These are phyloP conservation scores for Tenthredo notha DNA, from an alignment of 2,888 invertebrate genomes.

Conservation along the genomic window DNA sequence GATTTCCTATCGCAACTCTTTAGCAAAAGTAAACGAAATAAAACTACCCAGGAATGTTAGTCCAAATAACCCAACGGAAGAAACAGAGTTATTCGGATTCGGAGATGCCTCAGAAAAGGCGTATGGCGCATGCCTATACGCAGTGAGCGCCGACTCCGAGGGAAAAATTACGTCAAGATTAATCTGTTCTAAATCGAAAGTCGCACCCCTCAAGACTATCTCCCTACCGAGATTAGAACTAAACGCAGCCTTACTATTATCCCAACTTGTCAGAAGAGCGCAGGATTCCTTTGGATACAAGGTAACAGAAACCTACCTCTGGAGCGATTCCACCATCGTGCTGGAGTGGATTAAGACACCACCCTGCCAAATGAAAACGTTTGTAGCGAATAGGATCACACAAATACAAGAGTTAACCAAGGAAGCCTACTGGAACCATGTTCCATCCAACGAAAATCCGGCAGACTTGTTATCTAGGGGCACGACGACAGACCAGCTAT, in stretches of 20 bases:
- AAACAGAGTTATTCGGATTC: not conserved
- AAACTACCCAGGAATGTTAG: not conserved
- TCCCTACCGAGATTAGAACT: not conserved
- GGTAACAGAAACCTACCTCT: slow-evolving; percentile 36
- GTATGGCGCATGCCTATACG: not conserved
- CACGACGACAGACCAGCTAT: not conserved
- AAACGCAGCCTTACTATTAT: slow-evolving; percentile 44
- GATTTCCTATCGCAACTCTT: not conserved
- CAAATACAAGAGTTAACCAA: slow-evolving; percentile 55
- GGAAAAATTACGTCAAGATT: not conserved
- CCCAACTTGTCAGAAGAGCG: slow-evolving; percentile 39
- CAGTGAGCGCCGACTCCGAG: not conserved
- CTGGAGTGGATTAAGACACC: slow-evolving; percentile 58
- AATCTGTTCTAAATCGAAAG: not conserved
- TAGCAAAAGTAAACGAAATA: not conserved
- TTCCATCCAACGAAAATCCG: slow-evolving; percentile 58
- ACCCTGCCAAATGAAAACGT: slow-evolving; percentile 55
- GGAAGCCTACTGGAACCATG: slow-evolving; percentile 55
- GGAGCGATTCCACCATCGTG: slow-evolving; percentile 60
- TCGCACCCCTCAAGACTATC: not conserved
- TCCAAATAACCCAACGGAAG: not conserved
- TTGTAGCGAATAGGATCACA: slow-evolving; percentile 57
- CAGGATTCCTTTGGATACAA: slow-evolving; percentile 1
- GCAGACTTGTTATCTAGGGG: slow-evolving; percentile 59
- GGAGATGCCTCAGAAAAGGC: not conserved